Percentiles rank a stretch among this genome's conserved stretches.
phyloP scores from a whole-genome alignment of 1,140 invertebrate genomes.

The Ostrea edulis region DNA sequence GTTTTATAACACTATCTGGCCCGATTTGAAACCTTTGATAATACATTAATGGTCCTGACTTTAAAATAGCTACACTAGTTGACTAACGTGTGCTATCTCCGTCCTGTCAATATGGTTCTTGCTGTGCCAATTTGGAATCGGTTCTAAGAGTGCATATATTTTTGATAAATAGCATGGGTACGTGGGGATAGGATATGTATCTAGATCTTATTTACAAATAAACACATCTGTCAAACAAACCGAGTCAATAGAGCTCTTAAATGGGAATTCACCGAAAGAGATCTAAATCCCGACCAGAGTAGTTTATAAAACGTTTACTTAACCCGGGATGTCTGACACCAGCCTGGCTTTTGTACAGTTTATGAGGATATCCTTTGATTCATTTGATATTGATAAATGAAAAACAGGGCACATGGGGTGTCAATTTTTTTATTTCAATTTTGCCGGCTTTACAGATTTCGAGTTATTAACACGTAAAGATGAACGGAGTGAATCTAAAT shows the following conservation, averaged over 20 bases:
- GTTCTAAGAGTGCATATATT: background rate
- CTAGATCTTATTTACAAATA: conserved; percentile 32
- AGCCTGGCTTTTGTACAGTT: background rate
- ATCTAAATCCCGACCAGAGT: background rate
- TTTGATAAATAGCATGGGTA: background rate
- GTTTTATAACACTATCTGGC: background rate
- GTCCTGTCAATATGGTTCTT: background rate
- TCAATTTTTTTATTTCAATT: background rate
- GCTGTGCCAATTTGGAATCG: conserved; percentile 16
- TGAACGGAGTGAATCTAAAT: background rate
- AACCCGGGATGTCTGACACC: background rate
- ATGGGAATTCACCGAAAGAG: background rate
- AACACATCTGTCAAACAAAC: conserved; percentile 10
- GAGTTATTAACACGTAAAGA: background rate
- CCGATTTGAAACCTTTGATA: conserved; percentile 26
- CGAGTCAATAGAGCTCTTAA: background rate
- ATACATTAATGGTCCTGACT: background rate
- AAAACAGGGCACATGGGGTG: background rate
- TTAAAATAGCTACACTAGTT: background rate
- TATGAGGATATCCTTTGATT: background rate
- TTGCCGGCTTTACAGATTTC: background rate
- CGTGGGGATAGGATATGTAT: conserved; percentile 13
- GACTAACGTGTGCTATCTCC: background rate
- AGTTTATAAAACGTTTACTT: background rate
- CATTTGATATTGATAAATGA: background rate